These are phyloP conservation scores for Callimorpha dominula DNA, from an alignment of 2,888 invertebrate genomes.

Conservation along the genomic window DNA sequence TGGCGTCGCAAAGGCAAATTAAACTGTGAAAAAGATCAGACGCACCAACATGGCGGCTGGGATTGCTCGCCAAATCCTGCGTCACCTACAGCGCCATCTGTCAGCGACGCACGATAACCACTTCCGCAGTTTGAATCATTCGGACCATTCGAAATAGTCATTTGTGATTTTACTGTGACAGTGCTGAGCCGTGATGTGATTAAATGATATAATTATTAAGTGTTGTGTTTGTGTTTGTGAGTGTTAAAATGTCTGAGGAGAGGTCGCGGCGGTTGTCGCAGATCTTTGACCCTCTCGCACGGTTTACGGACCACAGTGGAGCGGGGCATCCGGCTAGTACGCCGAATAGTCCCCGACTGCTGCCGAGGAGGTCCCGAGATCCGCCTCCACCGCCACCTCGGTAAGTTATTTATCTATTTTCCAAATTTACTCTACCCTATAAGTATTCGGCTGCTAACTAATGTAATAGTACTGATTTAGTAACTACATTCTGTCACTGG, in stretches of 20 bases:
- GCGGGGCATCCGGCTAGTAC: constrained; percentile 87
- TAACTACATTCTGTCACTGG: not conserved
- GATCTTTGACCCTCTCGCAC: constrained; percentile 93
- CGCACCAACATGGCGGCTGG: constrained; percentile 74
- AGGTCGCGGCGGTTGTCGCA: constrained; percentile 92
- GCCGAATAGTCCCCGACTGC: constrained; percentile 90
- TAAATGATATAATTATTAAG: constrained; percentile 62
- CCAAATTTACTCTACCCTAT: not conserved
- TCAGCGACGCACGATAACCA: constrained; percentile 60
- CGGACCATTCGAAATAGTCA: constrained; percentile 79
- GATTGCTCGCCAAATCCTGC: constrained; percentile 77
- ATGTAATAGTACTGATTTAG: too few relatives aligned
- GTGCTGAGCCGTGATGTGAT: constrained; percentile 77
- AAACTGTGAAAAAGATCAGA: constrained; percentile 79
- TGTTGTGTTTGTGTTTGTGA: constrained; percentile 72
- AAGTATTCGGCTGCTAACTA: too few relatives aligned
- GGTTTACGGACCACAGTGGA: constrained; percentile 89
- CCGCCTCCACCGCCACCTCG: constrained; percentile 83
- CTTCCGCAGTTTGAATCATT: constrained; percentile 74
- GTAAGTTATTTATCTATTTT: constrained; percentile 57
- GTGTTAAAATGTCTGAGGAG: constrained; percentile 88
- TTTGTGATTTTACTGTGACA: constrained; percentile 72
- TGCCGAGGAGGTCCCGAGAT: constrained; percentile 87
- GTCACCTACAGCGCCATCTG: constrained; percentile 73
- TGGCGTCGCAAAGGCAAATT: constrained; percentile 64